These are phyloP conservation scores for Leucophenga maculata DNA, from an alignment of 2,888 invertebrate species.

Conservation along the genomic window DNA sequence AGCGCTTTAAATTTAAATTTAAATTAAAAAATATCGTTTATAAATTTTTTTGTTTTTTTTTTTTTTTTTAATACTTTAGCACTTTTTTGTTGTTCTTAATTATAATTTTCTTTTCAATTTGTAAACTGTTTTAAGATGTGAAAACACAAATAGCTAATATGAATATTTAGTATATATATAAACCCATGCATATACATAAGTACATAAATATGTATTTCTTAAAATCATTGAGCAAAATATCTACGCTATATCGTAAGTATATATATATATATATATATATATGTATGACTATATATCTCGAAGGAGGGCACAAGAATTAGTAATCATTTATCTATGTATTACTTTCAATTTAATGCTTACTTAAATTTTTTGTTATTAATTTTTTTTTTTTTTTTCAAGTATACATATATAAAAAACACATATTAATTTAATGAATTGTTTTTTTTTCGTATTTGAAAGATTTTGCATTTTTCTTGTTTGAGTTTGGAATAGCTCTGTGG, in stretches of 20 bases:
- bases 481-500: not conserved
- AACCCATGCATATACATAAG: constrained; percentile 22
- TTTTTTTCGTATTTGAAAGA: not conserved
- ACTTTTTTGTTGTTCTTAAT: not conserved
- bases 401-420: not conserved
- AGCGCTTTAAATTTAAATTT: too few species aligned
- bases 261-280: constrained; percentile 29
- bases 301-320: constrained; percentile 57
- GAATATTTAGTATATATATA: not conserved
- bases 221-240: constrained; percentile 57
- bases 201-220: constrained; percentile 28
- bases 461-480: constrained; percentile 10
- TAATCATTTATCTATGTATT: constrained; percentile 35
- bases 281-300: constrained; percentile 32
- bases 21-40: constrained; percentile 34
- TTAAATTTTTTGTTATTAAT: constrained; percentile 20
- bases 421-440: not conserved
- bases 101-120: not conserved
- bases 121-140: not conserved
- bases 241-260: constrained; percentile 42
- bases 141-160: too few species aligned
- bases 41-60: constrained; percentile 32
- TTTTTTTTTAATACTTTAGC: constrained; percentile 14
- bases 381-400: constrained; percentile 16
- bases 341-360: constrained; percentile 23